Base-by-base conservation (phyloP, 2,888 invertebrate genomes). In the Melangyna quadrimaculata region DNA sequence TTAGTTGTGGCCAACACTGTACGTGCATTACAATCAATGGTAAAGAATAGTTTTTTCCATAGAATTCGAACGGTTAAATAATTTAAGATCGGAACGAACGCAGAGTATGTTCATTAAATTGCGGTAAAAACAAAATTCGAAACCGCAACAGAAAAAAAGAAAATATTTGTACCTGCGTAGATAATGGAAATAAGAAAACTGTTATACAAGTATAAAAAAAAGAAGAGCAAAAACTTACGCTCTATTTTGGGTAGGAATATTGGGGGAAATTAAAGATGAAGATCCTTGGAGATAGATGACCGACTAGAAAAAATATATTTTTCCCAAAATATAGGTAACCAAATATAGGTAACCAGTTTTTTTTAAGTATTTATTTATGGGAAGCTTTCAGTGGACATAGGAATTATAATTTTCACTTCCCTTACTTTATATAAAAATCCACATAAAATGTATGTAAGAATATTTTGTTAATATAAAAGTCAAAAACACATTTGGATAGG, bases 91-190 rank as follows among this genome's bases (percentile, higher is more conserved):
- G 14, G 7, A 8, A 53, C 14, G n/a, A n/a, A 51, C 24, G 51
- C 22, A 22, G 22, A 10, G 7, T 51, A 75, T 55, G 48, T 59
- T 59, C 67, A 59, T 43, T 32, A 67, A 61, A 51, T 22, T 81
- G 57, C 65, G 75, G 71, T 43, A 71, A 75, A 80, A 81, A 81
- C 70, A 32, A 75, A 81, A 77, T 71, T 75, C 40, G 12, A 81
- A 59, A 75, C 67, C 24, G 35, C 45, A 59, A 72, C 32, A 43
- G 10, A 37, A 69, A 17, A 53, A 27, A 22, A 45, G 17, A 24
- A 70, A 71, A 29, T 27, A 71, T 65, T 32, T 63, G 22, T 51
- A 29, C 59, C 29, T 59, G 37, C 55, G 29, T 45, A 40, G 17
- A 55, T 3, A 53, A 14, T 32, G 29, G 40, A 43, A 53, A 40